Evolutionary conservation across 2,888 invertebrate genomes (phyloP).

Genomic region (Cephonodes hylas): DNA sequence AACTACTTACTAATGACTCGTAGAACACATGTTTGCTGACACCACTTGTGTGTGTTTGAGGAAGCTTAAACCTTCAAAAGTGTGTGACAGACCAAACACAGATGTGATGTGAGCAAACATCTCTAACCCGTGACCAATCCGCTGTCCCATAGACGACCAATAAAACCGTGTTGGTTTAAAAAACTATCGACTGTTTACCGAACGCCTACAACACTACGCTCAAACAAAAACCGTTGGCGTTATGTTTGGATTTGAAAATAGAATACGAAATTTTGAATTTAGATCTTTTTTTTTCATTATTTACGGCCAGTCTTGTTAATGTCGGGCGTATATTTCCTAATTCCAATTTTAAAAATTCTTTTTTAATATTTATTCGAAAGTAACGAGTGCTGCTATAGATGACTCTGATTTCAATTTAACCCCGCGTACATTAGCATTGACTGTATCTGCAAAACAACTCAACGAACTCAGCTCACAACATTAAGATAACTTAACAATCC

Average conservation of each 20-base stretch:
- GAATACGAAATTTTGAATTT: conserved; percentile 24
- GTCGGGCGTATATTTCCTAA: background rate
- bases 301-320: conserved; percentile 6
- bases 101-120: conserved; percentile 71
- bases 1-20: conserved; percentile 47
- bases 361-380: background rate
- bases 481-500: conserved; percentile 9
- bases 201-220: conserved; percentile 42
- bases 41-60: conserved; percentile 63
- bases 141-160: conserved; percentile 52
- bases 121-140: conserved; percentile 57
- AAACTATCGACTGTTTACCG: conserved; percentile 48
- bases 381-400: background rate
- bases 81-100: conserved; percentile 75
- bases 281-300: conserved; percentile 23
- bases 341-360: background rate
- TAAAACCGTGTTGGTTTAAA: conserved; percentile 59
- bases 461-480: conserved; percentile 7
- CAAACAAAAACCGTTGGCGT: conserved; percentile 27
- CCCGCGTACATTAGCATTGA: background rate
- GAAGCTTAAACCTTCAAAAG: conserved; percentile 67
- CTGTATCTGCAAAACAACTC: conserved; percentile 6
- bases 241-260: conserved; percentile 33
- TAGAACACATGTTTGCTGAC: conserved; percentile 52
- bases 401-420: background rate